A percentile compares a stretch with the other conserved stretches of the same genome.
Evolutionary conservation across 2,888 invertebrate genomes (phyloP).

Genomic region (Sesamia inferens): DNA sequence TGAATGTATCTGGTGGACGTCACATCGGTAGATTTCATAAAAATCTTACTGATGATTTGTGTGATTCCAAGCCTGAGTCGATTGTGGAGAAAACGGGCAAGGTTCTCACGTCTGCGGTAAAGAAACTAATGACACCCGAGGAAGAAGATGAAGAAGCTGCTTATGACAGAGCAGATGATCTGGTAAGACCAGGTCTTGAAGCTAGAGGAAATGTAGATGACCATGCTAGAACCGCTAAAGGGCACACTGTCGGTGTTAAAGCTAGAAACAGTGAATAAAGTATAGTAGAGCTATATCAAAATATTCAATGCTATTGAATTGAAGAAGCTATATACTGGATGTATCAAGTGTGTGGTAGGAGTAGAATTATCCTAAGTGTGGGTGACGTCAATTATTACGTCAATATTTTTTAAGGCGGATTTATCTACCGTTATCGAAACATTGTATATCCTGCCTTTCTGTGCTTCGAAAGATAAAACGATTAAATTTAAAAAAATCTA

Average conservation of each 20-base stretch:
- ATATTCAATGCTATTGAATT: conserved; percentile 26
- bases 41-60: conserved; percentile 36
- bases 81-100: conserved; percentile 89
- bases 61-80: conserved; percentile 90
- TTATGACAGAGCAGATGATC: conserved; percentile 92
- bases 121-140: conserved; percentile 87
- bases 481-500: neutral
- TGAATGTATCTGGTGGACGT: conserved; percentile 11
- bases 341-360: conserved; percentile 38
- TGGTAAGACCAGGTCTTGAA: conserved; percentile 89
- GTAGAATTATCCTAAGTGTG: conserved; percentile 41
- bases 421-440: conserved; percentile 31
- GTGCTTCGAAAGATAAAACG: conserved; percentile 2
- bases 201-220: conserved; percentile 31
- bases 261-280: conserved; percentile 43
- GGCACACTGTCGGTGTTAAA: conserved; percentile 1
- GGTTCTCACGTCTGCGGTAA: conserved; percentile 88
- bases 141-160: conserved; percentile 90
- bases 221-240: conserved; percentile 4
- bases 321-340: conserved; percentile 34
- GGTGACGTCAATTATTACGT: conserved; percentile 47
- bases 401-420: conserved; percentile 38
- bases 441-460: conserved; percentile 3
- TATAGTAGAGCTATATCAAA: conserved; percentile 26
- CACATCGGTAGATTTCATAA: conserved; percentile 19